Conservation (phyloP, 2,797 vertebrate species). For the Channa striata region DNA sequence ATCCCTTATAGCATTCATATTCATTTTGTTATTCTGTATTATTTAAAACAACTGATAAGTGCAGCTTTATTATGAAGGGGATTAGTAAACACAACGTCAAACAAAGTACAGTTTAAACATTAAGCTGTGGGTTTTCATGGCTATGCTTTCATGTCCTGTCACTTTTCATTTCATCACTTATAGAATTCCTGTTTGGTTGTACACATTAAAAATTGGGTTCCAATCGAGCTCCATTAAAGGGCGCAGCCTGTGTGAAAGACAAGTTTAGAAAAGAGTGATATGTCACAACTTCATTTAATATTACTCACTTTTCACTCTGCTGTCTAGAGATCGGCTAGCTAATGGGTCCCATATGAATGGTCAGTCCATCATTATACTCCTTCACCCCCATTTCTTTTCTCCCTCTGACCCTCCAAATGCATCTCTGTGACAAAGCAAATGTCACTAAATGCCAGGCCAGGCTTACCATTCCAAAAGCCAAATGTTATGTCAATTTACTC, state of each 20-base stretch:
- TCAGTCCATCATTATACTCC: slow-evolving; percentile 51
- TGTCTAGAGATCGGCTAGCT: slow-evolving; percentile 32
- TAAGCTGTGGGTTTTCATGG: too few species aligned
- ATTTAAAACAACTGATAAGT: too few species aligned
- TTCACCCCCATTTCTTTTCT: slow-evolving; percentile 3
- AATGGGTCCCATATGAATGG: slow-evolving; percentile 51
- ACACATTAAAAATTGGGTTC: slow-evolving; percentile 22
- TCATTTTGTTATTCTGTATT: too few species aligned
- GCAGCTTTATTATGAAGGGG: too few species aligned
- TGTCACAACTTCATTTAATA: slow-evolving; percentile 49
- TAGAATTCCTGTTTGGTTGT: slow-evolving; percentile 7
- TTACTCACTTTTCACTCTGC: slow-evolving; percentile 38
- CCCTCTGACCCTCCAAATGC: slow-evolving; percentile 52
- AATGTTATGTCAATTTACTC: slow-evolving; percentile 79
- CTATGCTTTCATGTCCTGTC: not conserved
- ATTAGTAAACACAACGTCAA: too few species aligned
- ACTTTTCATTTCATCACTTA: not conserved
- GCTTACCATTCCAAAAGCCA: slow-evolving; percentile 72
- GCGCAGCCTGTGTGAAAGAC: slow-evolving; percentile 33
- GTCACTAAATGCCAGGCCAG: slow-evolving; percentile 83
- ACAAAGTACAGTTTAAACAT: too few species aligned
- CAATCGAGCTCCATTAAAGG: slow-evolving; percentile 49
- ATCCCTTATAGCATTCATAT: too few species aligned
- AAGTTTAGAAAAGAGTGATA: slow-evolving; percentile 43
- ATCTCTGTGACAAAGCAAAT: slow-evolving; percentile 76